Conservation (phyloP, 1,140 invertebrate genomes). For the Dendroctonus ponderosae region DNA sequence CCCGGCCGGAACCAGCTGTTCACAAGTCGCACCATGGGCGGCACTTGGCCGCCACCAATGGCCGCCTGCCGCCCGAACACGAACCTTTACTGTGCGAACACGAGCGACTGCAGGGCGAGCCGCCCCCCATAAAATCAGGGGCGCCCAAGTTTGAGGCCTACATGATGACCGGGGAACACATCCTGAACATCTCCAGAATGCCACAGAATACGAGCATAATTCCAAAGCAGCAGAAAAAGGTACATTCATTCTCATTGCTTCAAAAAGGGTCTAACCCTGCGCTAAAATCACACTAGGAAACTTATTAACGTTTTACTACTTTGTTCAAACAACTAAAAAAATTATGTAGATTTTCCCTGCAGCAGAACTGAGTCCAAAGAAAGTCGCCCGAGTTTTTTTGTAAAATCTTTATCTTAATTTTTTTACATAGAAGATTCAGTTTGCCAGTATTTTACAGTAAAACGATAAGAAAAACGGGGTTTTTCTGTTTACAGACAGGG, state of each 20-base stretch:
- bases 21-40: conserved; percentile 38
- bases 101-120: conserved; percentile 58
- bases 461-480: too few relatives aligned
- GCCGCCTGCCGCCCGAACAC: conserved; percentile 48
- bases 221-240: conserved; percentile 65
- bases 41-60: conserved; percentile 50
- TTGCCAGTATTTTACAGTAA: too few relatives aligned
- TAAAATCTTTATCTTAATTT: too few relatives aligned
- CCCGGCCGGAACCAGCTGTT: conserved; percentile 35
- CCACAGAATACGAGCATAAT: conserved; percentile 62
- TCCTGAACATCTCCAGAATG: conserved; percentile 84
- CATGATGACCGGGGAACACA: conserved; percentile 96
- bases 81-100: conserved; percentile 43
- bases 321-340: too few relatives aligned
- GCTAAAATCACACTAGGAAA: too few relatives aligned
- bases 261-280: too few relatives aligned
- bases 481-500: too few relatives aligned
- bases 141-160: conserved; percentile 79
- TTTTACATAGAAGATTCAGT: too few relatives aligned
- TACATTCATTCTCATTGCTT: conserved; percentile 41
- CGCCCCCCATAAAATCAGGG: conserved; percentile 47
- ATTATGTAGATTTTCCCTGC: too few relatives aligned
- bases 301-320: too few relatives aligned
- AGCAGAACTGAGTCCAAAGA: too few relatives aligned
- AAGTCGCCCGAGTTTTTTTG: too few relatives aligned